A percentile compares a stretch with the other conserved stretches of the same genome.
Conservation (phyloP, 2,888 invertebrate genomes). For the Uropetala carovei region DNA sequence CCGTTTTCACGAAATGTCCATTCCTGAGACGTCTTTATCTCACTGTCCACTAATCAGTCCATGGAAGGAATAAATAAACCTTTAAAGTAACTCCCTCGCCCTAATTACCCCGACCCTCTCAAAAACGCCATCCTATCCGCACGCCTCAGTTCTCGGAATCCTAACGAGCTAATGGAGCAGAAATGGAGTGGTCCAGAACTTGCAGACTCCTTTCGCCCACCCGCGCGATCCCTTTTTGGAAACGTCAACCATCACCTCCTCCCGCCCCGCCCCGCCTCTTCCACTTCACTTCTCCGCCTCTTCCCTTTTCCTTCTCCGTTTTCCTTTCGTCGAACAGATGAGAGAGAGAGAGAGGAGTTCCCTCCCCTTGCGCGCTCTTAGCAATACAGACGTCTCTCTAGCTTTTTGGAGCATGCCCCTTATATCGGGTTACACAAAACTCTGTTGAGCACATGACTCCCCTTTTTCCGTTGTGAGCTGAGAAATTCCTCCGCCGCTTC, state of each 20-base stretch:
- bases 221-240: not conserved
- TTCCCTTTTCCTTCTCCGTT: not conserved
- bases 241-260: not conserved
- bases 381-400: slow-evolving; percentile 2
- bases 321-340: not conserved
- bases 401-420: slow-evolving; percentile 38
- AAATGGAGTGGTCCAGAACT: not conserved
- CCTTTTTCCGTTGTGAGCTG: not conserved
- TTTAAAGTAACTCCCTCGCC: too few relatives aligned
- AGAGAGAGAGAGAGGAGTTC: too few relatives aligned
- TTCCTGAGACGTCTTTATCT: too few relatives aligned
- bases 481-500: slow-evolving; percentile 6
- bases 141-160: too few relatives aligned
- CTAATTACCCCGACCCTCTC: too few relatives aligned
- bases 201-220: not conserved
- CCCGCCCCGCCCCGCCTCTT: not conserved
- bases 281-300: not conserved
- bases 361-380: not conserved
- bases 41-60: too few relatives aligned
- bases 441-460: not conserved
- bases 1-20: too few relatives aligned
- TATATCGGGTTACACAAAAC: slow-evolving; percentile 20
- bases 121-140: too few relatives aligned
- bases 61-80: too few relatives aligned
- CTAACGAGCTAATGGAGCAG: too few relatives aligned